Evolutionary conservation across 2,113 vertebrate species (phyloP).

Genomic region (Lepus americanus): DNA sequence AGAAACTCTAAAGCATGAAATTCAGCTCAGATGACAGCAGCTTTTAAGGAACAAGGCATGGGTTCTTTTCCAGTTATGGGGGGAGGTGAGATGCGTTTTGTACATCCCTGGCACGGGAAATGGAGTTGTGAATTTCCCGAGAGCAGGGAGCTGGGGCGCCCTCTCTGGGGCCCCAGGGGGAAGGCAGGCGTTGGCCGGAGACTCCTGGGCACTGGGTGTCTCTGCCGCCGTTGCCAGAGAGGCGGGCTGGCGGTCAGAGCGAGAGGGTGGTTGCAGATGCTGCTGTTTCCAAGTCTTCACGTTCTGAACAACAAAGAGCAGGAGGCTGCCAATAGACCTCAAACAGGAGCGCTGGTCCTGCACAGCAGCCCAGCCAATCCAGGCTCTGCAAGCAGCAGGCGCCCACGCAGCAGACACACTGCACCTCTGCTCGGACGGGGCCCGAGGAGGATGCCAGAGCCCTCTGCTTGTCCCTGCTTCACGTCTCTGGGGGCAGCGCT

Average conservation of each 20-base stretch:
- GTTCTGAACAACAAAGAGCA: constrained; percentile 88
- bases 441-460: constrained; percentile 62
- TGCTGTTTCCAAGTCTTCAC: constrained; percentile 86
- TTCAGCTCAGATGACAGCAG: not conserved
- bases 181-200: constrained; percentile 47
- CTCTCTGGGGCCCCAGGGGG: constrained; percentile 69
- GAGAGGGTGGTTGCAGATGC: constrained; percentile 87
- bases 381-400: constrained; percentile 69
- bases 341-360: constrained; percentile 77
- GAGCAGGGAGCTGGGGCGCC: constrained; percentile 33
- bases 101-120: constrained; percentile 41
- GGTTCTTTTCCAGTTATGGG: not conserved
- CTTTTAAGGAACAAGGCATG: not conserved
- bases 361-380: constrained; percentile 65
- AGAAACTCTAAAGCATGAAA: not conserved
- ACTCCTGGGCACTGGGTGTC: constrained; percentile 68
- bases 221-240: too few species aligned
- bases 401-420: constrained; percentile 63
- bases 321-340: constrained; percentile 86
- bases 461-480: constrained; percentile 61
- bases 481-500: not conserved
- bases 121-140: constrained; percentile 75
- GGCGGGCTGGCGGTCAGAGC: constrained; percentile 85
- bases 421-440: constrained; percentile 72
- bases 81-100: not conserved